Evolutionary conservation across 2,888 invertebrate species (phyloP).

Genomic region (Ferdinandea cuprea): DNA sequence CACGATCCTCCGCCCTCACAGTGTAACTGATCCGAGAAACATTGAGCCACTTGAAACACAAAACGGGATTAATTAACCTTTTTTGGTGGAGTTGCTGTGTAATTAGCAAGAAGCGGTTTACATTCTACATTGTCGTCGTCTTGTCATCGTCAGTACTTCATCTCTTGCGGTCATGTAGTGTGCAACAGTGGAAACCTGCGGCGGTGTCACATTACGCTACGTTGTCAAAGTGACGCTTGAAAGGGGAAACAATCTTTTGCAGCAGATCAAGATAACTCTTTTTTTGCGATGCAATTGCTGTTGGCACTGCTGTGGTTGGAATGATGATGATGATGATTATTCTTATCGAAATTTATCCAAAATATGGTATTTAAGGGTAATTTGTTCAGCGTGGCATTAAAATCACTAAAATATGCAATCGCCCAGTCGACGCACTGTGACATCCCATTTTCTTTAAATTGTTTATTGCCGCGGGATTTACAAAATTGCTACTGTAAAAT

Average conservation of each 20-base stretch:
- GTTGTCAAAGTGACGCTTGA: conserved; percentile 34
- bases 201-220: conserved; percentile 48
- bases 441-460: conserved; percentile 31
- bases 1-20: conserved; percentile 66
- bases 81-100: conserved; percentile 50
- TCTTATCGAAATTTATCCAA: conserved; percentile 24
- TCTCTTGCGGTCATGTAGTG: conserved; percentile 59
- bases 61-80: conserved; percentile 72
- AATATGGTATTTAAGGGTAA: conserved; percentile 60
- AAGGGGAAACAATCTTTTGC: conserved; percentile 1
- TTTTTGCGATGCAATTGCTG: conserved; percentile 1
- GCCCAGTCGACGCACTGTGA: conserved; percentile 22
- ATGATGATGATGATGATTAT: conserved; percentile 40
- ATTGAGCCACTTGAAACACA: conserved; percentile 15
- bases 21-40: conserved; percentile 55
- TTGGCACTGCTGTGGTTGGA: conserved; percentile 1
- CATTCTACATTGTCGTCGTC: too few relatives aligned
- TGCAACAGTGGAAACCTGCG: conserved; percentile 19
- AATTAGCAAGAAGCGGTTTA: conserved; percentile 65
- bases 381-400: conserved; percentile 48
- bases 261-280: conserved; percentile 47
- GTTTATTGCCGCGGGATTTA: conserved; percentile 24
- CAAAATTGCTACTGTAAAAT: conserved; percentile 44
- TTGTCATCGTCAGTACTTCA: conserved; percentile 56
- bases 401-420: conserved; percentile 4